Base-by-base conservation (phyloP, 2,113 vertebrate species). In the Chiloscyllium plagiosum region DNA sequence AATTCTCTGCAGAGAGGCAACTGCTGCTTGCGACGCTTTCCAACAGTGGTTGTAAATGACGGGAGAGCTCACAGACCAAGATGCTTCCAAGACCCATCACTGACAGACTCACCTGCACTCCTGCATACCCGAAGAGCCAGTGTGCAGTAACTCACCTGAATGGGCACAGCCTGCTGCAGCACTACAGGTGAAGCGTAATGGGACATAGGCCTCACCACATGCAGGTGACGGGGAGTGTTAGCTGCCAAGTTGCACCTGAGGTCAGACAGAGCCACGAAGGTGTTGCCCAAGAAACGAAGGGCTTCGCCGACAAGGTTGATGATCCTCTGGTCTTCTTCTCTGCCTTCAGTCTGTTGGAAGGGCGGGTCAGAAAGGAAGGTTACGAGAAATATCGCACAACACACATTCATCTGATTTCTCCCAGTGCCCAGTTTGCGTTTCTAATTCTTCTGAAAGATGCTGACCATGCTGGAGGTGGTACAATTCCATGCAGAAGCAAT, bases 121-220 rank as follows among this genome's bases (percentile, higher is more conserved):
- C 15, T 37, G 17, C 13, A 83, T 3, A 37, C 13, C 80, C 1
- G 6, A 80, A 42, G 17, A 47, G 37, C 61, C 47, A 72, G 47
- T 20, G 33, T 70, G 56, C 4, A 20, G 72, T 15, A 6, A 56
- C 98, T 97, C 96, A 99, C 98, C 96, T 98, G 98, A 96, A 99
- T 98, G 96, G 98, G 98, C 80, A 98, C 97, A 3, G 98, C 98
- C 96, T 98, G 97, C 96, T 98, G 98, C 78, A 99, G 97, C 92
- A 98, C 96, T 95, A 98, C 98, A 1, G 98, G 98, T 47, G 97
- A 97, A 15, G 98, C 97, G 95, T 99, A 99, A 97, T 99, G 98
- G 42, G 98, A 98, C 97, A 99, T 98, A 0, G 98, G 98, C 17
- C 98, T 98, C 20, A 98, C 98, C 96, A 99, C 98, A 0, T 99